These are phyloP conservation scores for Xyrichtys novacula DNA, from an alignment of 2,797 vertebrate genomes.

Conservation along the genomic window DNA sequence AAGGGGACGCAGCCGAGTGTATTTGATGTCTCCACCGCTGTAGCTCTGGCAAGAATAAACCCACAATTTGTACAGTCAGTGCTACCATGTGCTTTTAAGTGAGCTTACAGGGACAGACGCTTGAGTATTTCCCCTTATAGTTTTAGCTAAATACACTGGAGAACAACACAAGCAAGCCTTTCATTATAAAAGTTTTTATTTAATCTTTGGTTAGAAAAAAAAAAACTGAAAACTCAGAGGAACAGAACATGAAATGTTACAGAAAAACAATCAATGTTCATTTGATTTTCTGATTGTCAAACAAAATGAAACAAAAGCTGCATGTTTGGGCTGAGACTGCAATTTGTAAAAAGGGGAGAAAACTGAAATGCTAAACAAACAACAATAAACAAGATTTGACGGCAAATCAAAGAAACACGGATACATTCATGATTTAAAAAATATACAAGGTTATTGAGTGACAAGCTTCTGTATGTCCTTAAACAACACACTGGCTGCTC, in stretches of 20 bases:
- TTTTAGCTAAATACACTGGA: neutral
- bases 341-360: slow-evolving; percentile 3
- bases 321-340: slow-evolving; percentile 29
- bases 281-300: slow-evolving; percentile 33
- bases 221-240: slow-evolving; percentile 25
- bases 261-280: slow-evolving; percentile 24
- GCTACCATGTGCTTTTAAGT: slow-evolving; percentile 23
- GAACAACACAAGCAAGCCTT: slow-evolving; percentile 15
- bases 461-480: slow-evolving; percentile 17
- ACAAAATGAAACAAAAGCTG: slow-evolving; percentile 32
- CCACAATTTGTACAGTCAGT: slow-evolving; percentile 5
- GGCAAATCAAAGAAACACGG: slow-evolving; percentile 17
- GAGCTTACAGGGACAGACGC: neutral
- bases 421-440: slow-evolving; percentile 48
- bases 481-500: slow-evolving; percentile 24
- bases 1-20: neutral
- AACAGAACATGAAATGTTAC: slow-evolving; percentile 22
- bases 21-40: slow-evolving; percentile 15
- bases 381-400: slow-evolving; percentile 10
- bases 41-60: slow-evolving; percentile 10
- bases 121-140: neutral
- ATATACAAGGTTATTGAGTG: neutral
- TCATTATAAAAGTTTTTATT: slow-evolving; percentile 58
- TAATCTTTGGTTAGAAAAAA: slow-evolving; percentile 50
- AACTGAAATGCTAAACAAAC: slow-evolving; percentile 6